Evolutionary conservation across 2,113 vertebrate species (phyloP).

Genomic region (Rallus limicola): DNA sequence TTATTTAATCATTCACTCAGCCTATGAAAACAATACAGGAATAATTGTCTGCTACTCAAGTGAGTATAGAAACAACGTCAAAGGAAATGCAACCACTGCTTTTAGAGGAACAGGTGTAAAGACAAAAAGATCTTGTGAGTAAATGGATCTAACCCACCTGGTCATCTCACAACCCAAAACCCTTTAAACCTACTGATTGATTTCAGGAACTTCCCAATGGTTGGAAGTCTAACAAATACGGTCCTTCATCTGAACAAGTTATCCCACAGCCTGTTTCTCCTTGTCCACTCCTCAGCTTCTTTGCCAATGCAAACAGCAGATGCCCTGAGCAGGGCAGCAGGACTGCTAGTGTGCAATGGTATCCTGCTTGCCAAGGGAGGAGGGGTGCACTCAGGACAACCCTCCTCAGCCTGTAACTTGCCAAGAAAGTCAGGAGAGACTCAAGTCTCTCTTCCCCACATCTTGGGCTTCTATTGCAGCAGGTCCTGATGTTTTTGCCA

Average conservation of each 20-base stretch:
- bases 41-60: neutral
- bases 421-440: neutral
- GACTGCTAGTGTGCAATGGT: fast-evolving
- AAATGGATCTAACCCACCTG: neutral
- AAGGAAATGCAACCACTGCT: neutral
- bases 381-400: too few species aligned
- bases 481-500: neutral
- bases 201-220: too few species aligned
- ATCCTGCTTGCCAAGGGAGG: fast-evolving
- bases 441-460: too few species aligned
- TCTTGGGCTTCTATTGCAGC: neutral
- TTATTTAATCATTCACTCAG: neutral
- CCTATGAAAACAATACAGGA: neutral
- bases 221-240: neutral
- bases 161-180: neutral
- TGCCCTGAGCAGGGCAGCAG: neutral
- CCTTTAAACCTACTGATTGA: neutral
- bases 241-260: neutral
- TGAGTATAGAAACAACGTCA: neutral
- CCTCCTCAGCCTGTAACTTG: neutral
- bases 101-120: neutral
- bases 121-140: neutral
- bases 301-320: neutral
- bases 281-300: neutral
- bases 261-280: neutral